Base-by-base conservation (phyloP, 2,113 vertebrate genomes). In the Arenaria interpres region DNA sequence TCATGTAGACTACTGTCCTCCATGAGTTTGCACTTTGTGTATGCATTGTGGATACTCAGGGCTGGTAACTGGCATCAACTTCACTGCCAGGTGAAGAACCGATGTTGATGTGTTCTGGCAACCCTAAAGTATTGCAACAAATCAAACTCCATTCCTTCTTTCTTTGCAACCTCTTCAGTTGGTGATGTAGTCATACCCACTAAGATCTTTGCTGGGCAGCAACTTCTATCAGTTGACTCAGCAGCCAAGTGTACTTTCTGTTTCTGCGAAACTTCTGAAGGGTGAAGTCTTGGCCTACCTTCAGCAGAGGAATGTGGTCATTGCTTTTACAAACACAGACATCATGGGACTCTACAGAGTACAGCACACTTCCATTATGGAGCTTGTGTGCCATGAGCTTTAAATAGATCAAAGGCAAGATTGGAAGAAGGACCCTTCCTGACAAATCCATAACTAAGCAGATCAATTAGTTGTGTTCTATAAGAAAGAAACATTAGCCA, bases 281-380 rank as follows among this genome's bases (percentile, higher is more conserved):
- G 56, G 59, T 24, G 12, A 62, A 59, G 32, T 25, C 54, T 60
- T n/a, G 37, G 33, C 7, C 57, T 60, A 8, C 43, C 63, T 84
- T 62, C 46, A 77, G 59, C 56, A 73, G 50, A 86, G 37, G 41
- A 63, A 53, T 1, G 4, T 1, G 3, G 54, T 63, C 32, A 27
- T 17, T 32, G 54, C 7, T 50, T 85, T 80, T 28, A 74, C 30
- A 84, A 66, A 75, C 33, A 46, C 32, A 18, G 63, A 15, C 43
- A n/a, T 39, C 33, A 10, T 0, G 1, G 86, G 43, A 56, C 57
- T 64, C 57, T 67, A 12, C 0, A 3, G 32, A 86, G 72, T 3
- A 23, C 32, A 63, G 59, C 46, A 41, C 20, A 6, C 2, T 41
- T 71, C 60, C 23, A 9, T 4, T 32, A 41, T 0, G 0, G 13